Percentiles rank a stretch among this genome's conserved stretches.
These are phyloP conservation scores for Solea solea DNA, from an alignment of 2,113 vertebrate species.

Conservation along the genomic window DNA sequence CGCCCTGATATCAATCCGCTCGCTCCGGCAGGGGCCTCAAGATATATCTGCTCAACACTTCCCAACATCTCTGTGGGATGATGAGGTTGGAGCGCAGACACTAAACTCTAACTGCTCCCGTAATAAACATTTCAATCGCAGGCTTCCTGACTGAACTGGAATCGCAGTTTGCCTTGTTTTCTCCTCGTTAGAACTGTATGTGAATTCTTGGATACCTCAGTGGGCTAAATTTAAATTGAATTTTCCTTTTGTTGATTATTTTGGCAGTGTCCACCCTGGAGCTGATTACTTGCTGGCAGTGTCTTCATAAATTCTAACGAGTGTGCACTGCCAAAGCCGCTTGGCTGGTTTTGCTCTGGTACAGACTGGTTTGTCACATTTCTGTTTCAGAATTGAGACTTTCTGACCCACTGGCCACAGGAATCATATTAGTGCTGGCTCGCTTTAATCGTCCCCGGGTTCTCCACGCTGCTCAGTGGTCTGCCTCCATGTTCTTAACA, in stretches of 20 bases:
- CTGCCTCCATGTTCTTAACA: too few species aligned
- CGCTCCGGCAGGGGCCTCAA: not conserved
- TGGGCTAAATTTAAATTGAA: slow-evolving; percentile 34
- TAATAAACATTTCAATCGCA: not conserved
- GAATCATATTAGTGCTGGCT: not conserved
- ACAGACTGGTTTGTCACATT: slow-evolving; percentile 24
- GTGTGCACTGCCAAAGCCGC: slow-evolving; percentile 33
- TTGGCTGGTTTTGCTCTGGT: slow-evolving; percentile 16
- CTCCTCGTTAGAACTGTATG: not conserved
- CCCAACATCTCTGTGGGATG: not conserved
- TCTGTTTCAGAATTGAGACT: not conserved
- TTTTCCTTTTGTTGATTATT: slow-evolving; percentile 38
- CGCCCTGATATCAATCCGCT: not conserved
- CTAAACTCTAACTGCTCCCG: not conserved
- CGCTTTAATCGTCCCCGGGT: not conserved
- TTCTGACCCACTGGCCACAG: not conserved
- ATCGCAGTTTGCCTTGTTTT: not conserved
- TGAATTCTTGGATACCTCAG: slow-evolving; percentile 17
- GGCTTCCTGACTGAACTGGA: not conserved
- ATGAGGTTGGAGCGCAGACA: not conserved
- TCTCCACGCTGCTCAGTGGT: too few species aligned
- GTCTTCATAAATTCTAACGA: slow-evolving; percentile 24
- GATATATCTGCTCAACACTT: not conserved
- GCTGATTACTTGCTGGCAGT: slow-evolving; percentile 40
- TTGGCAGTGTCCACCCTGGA: slow-evolving; percentile 35